These are phyloP conservation scores for Montipora cactus DNA, from an alignment of 64 coral and sea anemone species.

Conservation along the genomic window DNA sequence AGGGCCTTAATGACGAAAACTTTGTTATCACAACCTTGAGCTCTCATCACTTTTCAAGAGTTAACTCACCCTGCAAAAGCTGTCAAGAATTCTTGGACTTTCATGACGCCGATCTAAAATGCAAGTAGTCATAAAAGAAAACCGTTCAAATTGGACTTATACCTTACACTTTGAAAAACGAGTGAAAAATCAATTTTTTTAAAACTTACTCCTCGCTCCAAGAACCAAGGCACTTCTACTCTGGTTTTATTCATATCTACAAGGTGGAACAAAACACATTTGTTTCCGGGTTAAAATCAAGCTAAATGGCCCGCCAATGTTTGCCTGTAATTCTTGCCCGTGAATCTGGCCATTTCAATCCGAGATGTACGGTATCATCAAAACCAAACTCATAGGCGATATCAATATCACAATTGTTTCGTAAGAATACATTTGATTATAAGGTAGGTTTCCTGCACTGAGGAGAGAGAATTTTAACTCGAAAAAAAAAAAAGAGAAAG, in stretches of 20 bases:
- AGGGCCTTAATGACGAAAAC: too few relatives aligned
- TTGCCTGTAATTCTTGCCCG: too few relatives aligned
- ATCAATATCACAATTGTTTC: too few relatives aligned
- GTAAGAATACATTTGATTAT: too few relatives aligned
- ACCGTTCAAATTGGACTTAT: too few relatives aligned
- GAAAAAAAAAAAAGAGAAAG: neutral
- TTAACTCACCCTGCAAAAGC: constrained; percentile 50
- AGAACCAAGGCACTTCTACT: constrained; percentile 61
- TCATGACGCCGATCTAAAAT: constrained; percentile 71
- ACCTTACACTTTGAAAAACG: neutral
- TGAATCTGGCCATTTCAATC: too few relatives aligned
- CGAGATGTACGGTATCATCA: too few relatives aligned
- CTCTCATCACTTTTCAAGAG: too few relatives aligned
- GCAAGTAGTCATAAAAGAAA: neutral
- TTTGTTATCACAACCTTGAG: too few relatives aligned
- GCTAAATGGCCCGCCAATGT: neutral
- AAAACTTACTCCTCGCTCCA: constrained; percentile 54
- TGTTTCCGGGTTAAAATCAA: neutral
- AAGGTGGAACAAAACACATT: neutral
- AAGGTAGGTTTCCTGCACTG: too few relatives aligned
- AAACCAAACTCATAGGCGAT: too few relatives aligned
- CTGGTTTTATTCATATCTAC: constrained; percentile 61
- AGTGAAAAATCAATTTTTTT: neutral
- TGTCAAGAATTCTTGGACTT: constrained; percentile 40
- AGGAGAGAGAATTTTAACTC: neutral